Base-by-base conservation (phyloP, 2,797 vertebrate species). In the Meriones psammophilus region DNA sequence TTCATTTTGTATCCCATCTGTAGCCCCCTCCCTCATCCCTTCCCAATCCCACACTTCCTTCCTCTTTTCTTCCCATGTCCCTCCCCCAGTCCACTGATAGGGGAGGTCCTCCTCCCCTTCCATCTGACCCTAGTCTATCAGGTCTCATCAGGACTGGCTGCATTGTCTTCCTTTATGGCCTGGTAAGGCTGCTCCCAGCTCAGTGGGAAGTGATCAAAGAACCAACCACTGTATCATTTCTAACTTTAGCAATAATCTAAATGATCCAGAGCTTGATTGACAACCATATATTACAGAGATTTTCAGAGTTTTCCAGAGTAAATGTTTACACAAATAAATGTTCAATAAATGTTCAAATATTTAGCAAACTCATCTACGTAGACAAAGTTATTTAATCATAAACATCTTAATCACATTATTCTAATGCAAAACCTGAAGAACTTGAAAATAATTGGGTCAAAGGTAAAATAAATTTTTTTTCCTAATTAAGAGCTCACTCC, bases 161-260 rank as follows among this genome's bases (percentile, higher is more conserved):
- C 10, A 50, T 50, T 50, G 50, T 50, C 50, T 50, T 50, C 50
- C 50, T 50, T 10, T 50, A 10, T 50, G 50, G 50, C 50, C 50
- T 50, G 9, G 50, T 50, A 50, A 50, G 50, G 50, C 50, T 50
- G 50, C 50, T 10, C 50, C 50, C 42, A 42, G 6, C 42, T 42
- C 42, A 42, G 42, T 42, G 50, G 50, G 50, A 50, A 10, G 50
- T 50, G 50, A 50, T 50, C 50, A 50, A 50, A 50, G 50, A 50
- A 10, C 8, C 8, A 10, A 10, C 50, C 50, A 50, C 50, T 73
- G 26, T 15, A 22, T 88, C 88, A 30, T 84, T 94, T 87, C 9
- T 92, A 50, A 36, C 24, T 90, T 89, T 94, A 54, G 36, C n/a
- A 93, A 69, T 69, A 78, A 88, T 84, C 12, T 84, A 28, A 92